Base-by-base conservation (phyloP, 2,113 vertebrate genomes). In the Misgurnus mizolepis region DNA sequence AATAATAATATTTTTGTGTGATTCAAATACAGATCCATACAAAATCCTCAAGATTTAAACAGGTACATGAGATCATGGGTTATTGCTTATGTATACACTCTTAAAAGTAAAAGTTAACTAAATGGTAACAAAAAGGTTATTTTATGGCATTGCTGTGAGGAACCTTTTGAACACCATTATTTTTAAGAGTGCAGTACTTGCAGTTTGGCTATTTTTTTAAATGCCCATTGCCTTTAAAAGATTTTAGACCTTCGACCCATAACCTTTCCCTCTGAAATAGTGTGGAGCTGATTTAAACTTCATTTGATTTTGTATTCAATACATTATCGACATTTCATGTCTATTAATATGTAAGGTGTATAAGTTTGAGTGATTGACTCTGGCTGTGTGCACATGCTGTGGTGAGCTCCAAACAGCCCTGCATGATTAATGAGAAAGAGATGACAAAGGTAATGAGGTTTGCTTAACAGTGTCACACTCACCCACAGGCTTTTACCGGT, bases 371-470 rank as follows among this genome's bases (percentile, higher is more conserved):
- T 74, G 80, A 82, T 82, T 80, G 76, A 75, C 81, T 67, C 50
- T 70, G 80, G 71, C 78, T 67, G 67, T n/a, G 71, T 50, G 75
- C 80, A 79, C 83, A 82, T 78, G 73, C 76, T 82, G 80, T 12
- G 74, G 68, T 65, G 76, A 60, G 75, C 79, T 80, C 65, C 78
- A 83, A 80, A 75, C 71, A 83, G 65, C 65, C 71, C 58, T 64
- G 67, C 72, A 76, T 86, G 82, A 86, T 86, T 86, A 86, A 86
- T 86, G 82, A 79, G 82, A 71, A 82, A 83, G 76, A 76, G 71
- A 81, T 86, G 82, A 83, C 85, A 76, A 81, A 81, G 82, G 78
- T 86, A 86, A 86, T 83, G 82, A 83, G 81, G 84, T 83, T 85
- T 83, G 71, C 84, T 78, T 80, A 81, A 82, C 61, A 79, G 70